These are phyloP conservation scores for Hydrolagus colliei DNA, from an alignment of 2,797 vertebrate species.

Conservation along the genomic window DNA sequence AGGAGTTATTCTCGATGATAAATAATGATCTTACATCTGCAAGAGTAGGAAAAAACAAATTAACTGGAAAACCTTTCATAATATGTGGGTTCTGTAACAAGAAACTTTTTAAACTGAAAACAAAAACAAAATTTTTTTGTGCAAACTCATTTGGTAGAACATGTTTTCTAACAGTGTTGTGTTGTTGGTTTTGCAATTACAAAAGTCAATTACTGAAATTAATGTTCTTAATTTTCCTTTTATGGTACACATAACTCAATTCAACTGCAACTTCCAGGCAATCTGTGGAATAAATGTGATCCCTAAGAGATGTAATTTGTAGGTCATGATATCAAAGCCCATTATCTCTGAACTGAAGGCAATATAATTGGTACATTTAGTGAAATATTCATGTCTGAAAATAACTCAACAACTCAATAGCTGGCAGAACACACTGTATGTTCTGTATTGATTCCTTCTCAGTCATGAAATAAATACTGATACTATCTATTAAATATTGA, in stretches of 20 bases:
- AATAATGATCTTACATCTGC: background rate
- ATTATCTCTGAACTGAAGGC: background rate
- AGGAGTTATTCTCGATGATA: background rate
- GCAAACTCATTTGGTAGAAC: background rate
- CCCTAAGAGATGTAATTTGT: background rate
- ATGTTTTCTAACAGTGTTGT: background rate
- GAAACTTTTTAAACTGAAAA: background rate
- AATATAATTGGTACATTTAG: background rate
- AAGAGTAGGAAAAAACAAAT: background rate
- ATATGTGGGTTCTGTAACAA: background rate
- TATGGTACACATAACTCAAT: background rate
- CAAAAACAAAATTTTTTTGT: background rate
- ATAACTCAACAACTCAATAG: background rate
- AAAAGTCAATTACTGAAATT: no score
- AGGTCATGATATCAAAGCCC: background rate
- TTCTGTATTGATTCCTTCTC: background rate
- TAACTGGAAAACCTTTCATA: background rate
- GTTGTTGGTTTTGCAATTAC: background rate
- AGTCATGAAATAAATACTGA: background rate
- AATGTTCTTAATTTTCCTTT: background rate
- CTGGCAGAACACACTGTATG: background rate
- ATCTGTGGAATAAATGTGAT: background rate
- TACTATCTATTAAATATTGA: background rate
- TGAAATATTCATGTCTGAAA: slow-evolving; percentile 7
- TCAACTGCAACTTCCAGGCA: background rate